Conservation (phyloP, 2,888 invertebrate genomes). For the Drosophila helvetica region DNA sequence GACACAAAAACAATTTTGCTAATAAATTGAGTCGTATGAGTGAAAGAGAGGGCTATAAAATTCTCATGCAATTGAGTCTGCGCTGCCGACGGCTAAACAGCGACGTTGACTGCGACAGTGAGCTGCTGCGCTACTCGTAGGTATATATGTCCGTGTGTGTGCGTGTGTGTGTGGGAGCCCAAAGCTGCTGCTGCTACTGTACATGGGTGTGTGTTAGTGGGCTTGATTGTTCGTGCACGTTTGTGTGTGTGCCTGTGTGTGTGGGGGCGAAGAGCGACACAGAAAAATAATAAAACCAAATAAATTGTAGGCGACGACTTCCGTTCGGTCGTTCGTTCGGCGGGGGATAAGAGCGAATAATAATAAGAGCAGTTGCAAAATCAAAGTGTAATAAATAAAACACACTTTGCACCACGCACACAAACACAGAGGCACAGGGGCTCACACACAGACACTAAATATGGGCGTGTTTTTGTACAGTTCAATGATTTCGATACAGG, state of each 20-base stretch:
- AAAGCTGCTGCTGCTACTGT: conserved; percentile 23
- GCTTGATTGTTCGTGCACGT: conserved; percentile 46
- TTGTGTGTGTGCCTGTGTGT: conserved; percentile 18
- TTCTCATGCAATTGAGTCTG: conserved; percentile 74
- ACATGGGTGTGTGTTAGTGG: conserved; percentile 38
- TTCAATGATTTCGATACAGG: conserved; percentile 55
- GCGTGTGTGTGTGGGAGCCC: conserved; percentile 50
- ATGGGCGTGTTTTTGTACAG: conserved; percentile 77
- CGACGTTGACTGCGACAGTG: conserved; percentile 18
- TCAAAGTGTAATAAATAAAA: conserved; percentile 68
- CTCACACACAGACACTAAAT: conserved; percentile 56
- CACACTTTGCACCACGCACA: conserved; percentile 26
- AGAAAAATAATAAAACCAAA: conserved; percentile 60
- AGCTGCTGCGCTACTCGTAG: conserved; percentile 17
- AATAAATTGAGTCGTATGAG: conserved; percentile 70
- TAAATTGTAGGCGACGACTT: conserved; percentile 78
- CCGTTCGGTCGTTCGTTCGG: conserved; percentile 54
- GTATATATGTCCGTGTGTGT: not conserved
- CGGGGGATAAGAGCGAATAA: conserved; percentile 59
- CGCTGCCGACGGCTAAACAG: conserved; percentile 44
- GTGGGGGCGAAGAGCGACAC: conserved; percentile 53
- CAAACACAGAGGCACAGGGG: conserved; percentile 31
- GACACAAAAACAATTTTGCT: conserved; percentile 55
- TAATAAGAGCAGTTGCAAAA: conserved; percentile 66
- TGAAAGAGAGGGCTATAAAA: conserved; percentile 44